Conservation (phyloP, 2,797 vertebrate genomes). For the Moxostoma hubbsi region DNA sequence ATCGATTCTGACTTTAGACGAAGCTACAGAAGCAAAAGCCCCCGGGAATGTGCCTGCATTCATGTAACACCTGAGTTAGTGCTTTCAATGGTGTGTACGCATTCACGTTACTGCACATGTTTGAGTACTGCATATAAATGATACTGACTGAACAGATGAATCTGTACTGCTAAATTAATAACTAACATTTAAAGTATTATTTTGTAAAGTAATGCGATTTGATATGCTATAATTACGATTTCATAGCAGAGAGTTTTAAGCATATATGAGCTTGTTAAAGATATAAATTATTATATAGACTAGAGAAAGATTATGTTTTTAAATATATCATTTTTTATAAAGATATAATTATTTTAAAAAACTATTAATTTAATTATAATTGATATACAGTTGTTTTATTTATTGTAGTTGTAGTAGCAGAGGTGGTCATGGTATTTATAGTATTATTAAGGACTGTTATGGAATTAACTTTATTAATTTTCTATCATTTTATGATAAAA, state of each 20-base stretch:
- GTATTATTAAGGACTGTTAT: not conserved
- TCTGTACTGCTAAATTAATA: too few species aligned
- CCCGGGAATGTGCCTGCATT: slow-evolving; percentile 16
- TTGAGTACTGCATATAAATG: not conserved
- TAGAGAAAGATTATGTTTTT: too few species aligned
- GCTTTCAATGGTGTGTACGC: not conserved
- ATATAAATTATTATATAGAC: too few species aligned
- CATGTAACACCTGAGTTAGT: slow-evolving; percentile 24
- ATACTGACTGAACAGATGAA: too few species aligned
- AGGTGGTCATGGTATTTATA: not conserved
- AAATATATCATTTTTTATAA: too few species aligned
- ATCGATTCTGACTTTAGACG: slow-evolving; percentile 15
- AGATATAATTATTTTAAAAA: too few species aligned
- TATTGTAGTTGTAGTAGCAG: too few species aligned
- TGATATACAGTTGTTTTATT: too few species aligned
- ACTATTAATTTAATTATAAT: too few species aligned
- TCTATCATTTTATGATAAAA: not conserved
- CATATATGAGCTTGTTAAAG: not conserved
- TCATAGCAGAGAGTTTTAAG: slow-evolving; percentile 14
- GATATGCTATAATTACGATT: too few species aligned
- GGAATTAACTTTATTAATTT: not conserved
- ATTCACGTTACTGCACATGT: slow-evolving; percentile 12
- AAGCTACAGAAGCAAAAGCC: not conserved
- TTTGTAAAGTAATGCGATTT: too few species aligned
- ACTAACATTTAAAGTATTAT: too few species aligned